phyloP scores from a whole-genome alignment of 2,888 invertebrate genomes.

The Zaprionus obscuricornis region DNA sequence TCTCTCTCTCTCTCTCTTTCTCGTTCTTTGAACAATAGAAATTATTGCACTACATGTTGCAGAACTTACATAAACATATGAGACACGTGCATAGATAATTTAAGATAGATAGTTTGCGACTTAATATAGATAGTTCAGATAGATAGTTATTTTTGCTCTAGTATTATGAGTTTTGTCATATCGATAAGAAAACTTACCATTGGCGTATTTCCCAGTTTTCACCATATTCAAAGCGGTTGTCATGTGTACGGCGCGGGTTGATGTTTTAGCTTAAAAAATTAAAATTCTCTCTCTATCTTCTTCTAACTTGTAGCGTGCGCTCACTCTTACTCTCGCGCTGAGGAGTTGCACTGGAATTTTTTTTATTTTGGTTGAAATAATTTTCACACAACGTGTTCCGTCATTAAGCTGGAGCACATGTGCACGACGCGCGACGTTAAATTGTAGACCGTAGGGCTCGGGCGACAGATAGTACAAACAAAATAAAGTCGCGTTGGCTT shows the following conservation, averaged over 20 bases:
- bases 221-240: constrained; percentile 77
- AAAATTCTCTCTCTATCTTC: not conserved
- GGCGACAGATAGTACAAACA: no score
- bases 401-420: constrained; percentile 63
- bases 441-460: not conserved
- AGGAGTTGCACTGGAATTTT: constrained; percentile 33
- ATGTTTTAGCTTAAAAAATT: not conserved
- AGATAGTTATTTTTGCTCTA: no score
- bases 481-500: no score
- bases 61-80: no score
- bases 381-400: constrained; percentile 63
- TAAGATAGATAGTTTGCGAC: no score
- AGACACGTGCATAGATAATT: constrained; percentile 56
- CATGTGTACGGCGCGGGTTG: constrained; percentile 68
- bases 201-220: constrained; percentile 81
- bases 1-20: no score
- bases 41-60: no score
- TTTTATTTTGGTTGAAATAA: constrained; percentile 6
- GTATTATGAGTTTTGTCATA: no score
- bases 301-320: not conserved
- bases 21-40: no score
- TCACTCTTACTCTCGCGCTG: not conserved
- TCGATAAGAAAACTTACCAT: constrained; percentile 66
- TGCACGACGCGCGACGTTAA: constrained; percentile 17
- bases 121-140: no score